phyloP scores from a whole-genome alignment of 2,113 vertebrate species.

The Neolamprologus toae region DNA sequence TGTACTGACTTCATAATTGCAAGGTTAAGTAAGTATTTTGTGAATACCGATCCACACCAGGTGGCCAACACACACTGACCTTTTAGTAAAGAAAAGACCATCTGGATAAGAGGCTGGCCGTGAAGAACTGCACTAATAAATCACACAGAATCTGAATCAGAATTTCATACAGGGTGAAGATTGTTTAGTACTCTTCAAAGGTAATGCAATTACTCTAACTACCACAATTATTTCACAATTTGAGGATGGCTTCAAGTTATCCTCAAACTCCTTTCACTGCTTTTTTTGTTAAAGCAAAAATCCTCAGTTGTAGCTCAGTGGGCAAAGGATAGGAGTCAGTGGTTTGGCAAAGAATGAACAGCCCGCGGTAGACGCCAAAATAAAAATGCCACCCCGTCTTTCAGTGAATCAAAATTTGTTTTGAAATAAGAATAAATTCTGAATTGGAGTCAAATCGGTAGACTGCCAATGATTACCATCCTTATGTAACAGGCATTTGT shows the following conservation, averaged over 20 bases:
- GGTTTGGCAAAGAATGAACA: not conserved
- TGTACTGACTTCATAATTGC: not conserved
- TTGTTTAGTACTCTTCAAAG: not conserved
- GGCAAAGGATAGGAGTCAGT: not conserved
- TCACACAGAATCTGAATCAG: fast-evolving
- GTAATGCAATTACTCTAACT: not conserved
- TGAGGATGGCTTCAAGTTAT: not conserved
- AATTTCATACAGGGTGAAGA: not conserved
- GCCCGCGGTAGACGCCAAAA: not conserved
- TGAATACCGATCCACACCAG: not conserved
- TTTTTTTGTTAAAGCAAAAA: not conserved
- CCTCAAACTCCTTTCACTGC: not conserved
- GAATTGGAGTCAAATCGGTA: not conserved
- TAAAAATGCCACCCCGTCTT: not conserved
- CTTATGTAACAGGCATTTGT: not conserved
- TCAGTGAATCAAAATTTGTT: not conserved
- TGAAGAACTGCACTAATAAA: not conserved
- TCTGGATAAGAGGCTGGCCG: not conserved
- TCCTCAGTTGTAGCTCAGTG: not conserved
- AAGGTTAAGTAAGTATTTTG: not conserved
- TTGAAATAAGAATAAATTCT: not conserved
- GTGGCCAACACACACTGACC: not conserved
- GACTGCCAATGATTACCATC: not conserved
- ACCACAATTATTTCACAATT: not conserved
- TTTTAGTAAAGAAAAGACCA: not conserved